These are phyloP conservation scores for Neofelis nebulosa DNA, from an alignment of 2,113 vertebrate genomes.

Conservation along the genomic window DNA sequence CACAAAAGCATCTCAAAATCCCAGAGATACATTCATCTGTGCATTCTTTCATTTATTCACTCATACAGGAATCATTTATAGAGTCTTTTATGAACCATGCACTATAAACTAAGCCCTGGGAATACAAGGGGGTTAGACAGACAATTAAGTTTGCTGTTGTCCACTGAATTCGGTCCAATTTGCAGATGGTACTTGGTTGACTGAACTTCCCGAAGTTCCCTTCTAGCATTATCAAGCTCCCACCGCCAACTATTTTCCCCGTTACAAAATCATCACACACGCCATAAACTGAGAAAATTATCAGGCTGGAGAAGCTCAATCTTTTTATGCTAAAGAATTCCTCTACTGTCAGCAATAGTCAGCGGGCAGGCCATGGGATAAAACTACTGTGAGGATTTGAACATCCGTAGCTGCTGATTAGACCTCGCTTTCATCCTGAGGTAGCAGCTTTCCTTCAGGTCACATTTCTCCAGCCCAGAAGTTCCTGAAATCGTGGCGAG, in stretches of 20 bases:
- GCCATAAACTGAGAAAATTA: slow-evolving; percentile 59
- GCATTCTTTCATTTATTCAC: slow-evolving; percentile 6
- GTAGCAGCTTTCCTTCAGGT: neutral
- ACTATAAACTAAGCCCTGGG: neutral
- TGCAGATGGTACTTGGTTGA: slow-evolving; percentile 32
- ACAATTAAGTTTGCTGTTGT: slow-evolving; percentile 21
- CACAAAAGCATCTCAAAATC: neutral
- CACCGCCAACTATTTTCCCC: neutral
- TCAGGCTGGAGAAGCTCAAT: neutral
- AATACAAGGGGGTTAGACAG: neutral
- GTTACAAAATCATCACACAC: slow-evolving; percentile 55
- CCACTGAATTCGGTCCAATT: slow-evolving; percentile 33
- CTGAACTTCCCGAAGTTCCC: slow-evolving; percentile 27
- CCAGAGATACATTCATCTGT: neutral
- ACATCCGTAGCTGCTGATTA: slow-evolving; percentile 17
- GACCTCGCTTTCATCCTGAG: neutral
- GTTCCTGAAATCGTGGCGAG: slow-evolving; percentile 23
- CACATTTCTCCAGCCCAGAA: neutral
- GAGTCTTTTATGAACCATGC: slow-evolving; percentile 43
- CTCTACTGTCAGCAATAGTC: slow-evolving; percentile 33
- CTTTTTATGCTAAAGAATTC: slow-evolving; percentile 33
- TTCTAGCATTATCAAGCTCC: slow-evolving; percentile 28
- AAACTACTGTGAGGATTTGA: neutral
- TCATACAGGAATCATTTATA: neutral
- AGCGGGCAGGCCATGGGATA: neutral